A percentile compares a stretch with the other conserved stretches of the same genome.
Conservation (phyloP, 2,797 vertebrate species). For the Myotis daubentonii region DNA sequence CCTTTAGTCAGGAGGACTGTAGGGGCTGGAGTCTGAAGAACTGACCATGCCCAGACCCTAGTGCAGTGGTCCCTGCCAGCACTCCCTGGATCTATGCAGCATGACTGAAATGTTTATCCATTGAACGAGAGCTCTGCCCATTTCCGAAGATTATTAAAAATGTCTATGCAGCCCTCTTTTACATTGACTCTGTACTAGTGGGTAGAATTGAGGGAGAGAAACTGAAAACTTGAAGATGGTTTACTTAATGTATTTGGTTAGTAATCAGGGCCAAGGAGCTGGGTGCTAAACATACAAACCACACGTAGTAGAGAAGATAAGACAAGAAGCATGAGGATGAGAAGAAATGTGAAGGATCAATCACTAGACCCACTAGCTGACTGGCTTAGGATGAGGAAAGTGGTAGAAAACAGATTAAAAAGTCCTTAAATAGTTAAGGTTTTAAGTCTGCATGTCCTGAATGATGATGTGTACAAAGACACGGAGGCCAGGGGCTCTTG, state of each 20-base stretch:
- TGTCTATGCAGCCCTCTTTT: background rate
- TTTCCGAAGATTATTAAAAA: background rate
- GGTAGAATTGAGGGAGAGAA: background rate
- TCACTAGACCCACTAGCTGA: background rate
- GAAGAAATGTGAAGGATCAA: background rate
- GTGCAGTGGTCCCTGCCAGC: background rate
- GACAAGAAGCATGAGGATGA: background rate
- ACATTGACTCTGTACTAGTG: background rate
- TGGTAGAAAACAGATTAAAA: background rate
- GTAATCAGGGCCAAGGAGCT: background rate
- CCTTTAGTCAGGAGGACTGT: background rate
- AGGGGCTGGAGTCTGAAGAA: background rate
- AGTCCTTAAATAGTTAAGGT: background rate
- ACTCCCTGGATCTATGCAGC: background rate
- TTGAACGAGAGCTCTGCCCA: background rate
- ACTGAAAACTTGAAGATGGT: background rate
- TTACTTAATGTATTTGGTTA: background rate
- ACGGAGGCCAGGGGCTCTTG: background rate
- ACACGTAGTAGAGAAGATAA: background rate
- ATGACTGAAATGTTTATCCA: background rate
- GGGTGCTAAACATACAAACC: background rate
- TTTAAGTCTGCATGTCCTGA: background rate
- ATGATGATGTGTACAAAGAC: background rate
- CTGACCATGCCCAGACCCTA: fast-evolving
- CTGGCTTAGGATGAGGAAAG: background rate